phyloP scores from a whole-genome alignment of 2,888 invertebrate species.

The Tethea ocularis region DNA sequence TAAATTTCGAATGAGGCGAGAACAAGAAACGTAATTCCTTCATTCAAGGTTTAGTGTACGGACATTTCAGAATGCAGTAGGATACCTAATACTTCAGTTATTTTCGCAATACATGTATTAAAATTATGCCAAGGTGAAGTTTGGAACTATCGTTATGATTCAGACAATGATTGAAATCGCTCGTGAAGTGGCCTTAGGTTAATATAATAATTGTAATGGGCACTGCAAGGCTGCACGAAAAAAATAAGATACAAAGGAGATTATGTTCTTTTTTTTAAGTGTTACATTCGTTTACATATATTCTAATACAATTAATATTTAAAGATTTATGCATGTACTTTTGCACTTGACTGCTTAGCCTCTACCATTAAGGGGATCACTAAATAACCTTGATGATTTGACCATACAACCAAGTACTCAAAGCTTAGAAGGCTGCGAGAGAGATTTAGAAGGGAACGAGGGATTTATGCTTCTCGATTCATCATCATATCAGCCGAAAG shows the following conservation, averaged over 20 bases:
- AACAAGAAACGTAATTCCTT: neutral
- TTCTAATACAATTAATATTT: no score
- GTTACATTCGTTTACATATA: no score
- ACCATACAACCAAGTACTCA: no score
- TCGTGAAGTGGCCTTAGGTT: neutral
- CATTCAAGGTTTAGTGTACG: neutral
- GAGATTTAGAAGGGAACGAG: no score
- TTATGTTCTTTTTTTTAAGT: no score
- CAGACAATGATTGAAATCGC: slow-evolving; percentile 2
- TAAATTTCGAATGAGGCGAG: neutral
- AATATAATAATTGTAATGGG: neutral
- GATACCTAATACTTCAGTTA: slow-evolving; percentile 8
- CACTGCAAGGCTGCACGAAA: neutral
- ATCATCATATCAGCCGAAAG: no score
- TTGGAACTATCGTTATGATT: slow-evolving; percentile 1
- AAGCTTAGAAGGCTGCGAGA: no score
- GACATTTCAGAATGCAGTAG: neutral
- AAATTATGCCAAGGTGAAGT: slow-evolving; percentile 8
- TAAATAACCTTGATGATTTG: no score
- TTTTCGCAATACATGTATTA: slow-evolving; percentile 8
- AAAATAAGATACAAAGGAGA: neutral
- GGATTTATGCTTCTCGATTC: no score
- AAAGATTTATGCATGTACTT: no score
- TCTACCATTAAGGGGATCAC: no score
- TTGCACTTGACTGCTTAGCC: no score